These are phyloP conservation scores for Lycaena phlaeas DNA, from an alignment of 2,888 invertebrate species.

Conservation along the genomic window DNA sequence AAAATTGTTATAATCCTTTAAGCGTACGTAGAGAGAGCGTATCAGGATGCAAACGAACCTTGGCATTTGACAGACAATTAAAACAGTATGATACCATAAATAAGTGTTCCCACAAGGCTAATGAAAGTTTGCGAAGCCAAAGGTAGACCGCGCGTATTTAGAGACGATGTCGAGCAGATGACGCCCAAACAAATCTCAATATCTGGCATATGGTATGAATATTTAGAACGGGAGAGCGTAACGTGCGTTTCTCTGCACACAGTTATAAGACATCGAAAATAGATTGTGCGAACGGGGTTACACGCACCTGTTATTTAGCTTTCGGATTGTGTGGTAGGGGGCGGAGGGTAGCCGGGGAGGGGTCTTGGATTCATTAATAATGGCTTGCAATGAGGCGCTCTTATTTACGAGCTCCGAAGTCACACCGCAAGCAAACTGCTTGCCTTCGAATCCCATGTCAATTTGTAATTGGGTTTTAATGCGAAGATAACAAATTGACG, in stretches of 20 bases:
- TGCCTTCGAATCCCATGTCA: slow-evolving; percentile 21
- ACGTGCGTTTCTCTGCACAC: slow-evolving; percentile 62
- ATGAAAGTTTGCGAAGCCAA: slow-evolving; percentile 61
- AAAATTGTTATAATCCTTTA: too few relatives aligned
- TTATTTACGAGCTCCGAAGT: slow-evolving; percentile 66
- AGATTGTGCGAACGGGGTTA: slow-evolving; percentile 73
- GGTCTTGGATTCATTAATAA: slow-evolving; percentile 67
- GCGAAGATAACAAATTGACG: not conserved
- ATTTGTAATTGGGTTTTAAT: slow-evolving; percentile 6
- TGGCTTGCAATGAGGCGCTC: slow-evolving; percentile 68
- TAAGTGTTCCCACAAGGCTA: slow-evolving; percentile 57
- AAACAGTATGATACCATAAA: slow-evolving; percentile 52
- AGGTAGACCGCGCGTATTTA: slow-evolving; percentile 57
- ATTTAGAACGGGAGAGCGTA: slow-evolving; percentile 65
- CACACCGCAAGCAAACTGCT: slow-evolving; percentile 47
- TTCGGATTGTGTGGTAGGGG: slow-evolving; percentile 47
- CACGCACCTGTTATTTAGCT: slow-evolving; percentile 72
- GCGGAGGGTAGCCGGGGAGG: slow-evolving; percentile 41
- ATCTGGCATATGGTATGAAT: slow-evolving; percentile 69
- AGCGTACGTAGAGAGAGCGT: too few relatives aligned
- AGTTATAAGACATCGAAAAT: slow-evolving; percentile 71
- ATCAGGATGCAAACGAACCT: too few relatives aligned
- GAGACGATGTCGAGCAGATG: slow-evolving; percentile 64
- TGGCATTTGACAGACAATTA: slow-evolving; percentile 41
- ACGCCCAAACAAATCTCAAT: slow-evolving; percentile 69